Evolutionary conservation across 2,888 invertebrate species (phyloP).

Genomic region (Agonum fuliginosum): DNA sequence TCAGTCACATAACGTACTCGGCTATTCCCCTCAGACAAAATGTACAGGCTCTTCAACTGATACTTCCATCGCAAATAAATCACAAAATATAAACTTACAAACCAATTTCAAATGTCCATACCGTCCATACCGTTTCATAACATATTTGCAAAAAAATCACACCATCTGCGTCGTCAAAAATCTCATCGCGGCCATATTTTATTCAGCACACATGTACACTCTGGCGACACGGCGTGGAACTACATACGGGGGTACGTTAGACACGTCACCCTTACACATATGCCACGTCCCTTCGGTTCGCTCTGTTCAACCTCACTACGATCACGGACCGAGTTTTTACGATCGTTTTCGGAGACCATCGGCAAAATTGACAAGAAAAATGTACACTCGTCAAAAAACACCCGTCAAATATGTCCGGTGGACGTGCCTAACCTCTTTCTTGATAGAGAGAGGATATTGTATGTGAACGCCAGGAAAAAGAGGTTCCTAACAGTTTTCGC

Average conservation of each 20-base stretch:
- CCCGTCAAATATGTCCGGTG: conserved; percentile 41
- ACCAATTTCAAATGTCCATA: background rate
- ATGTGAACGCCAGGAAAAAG: background rate
- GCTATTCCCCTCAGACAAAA: too few species aligned
- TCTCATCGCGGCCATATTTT: conserved; percentile 38
- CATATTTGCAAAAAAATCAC: background rate
- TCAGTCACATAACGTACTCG: too few species aligned
- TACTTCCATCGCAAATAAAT: background rate
- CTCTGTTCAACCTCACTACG: conserved; percentile 17
- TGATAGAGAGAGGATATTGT: conserved; percentile 24
- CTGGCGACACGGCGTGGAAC: conserved; percentile 1
- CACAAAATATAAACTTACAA: background rate
- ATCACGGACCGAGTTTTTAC: conserved; percentile 63
- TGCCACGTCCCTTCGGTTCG: background rate
- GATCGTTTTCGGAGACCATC: conserved; percentile 64
- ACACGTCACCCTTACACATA: conserved; percentile 1
- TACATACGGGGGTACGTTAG: conserved; percentile 4
- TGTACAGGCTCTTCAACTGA: too few species aligned
- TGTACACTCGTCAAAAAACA: conserved; percentile 65
- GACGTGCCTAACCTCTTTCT: conserved; percentile 37
- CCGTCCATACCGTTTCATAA: background rate
- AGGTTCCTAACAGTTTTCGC: background rate
- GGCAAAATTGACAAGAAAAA: conserved; percentile 66
- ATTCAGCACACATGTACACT: conserved; percentile 33
- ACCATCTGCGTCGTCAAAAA: background rate